A percentile compares a stretch with the other conserved stretches of the same genome.
Evolutionary conservation across 2,113 vertebrate genomes (phyloP).

Genomic region (Rallus limicola): DNA sequence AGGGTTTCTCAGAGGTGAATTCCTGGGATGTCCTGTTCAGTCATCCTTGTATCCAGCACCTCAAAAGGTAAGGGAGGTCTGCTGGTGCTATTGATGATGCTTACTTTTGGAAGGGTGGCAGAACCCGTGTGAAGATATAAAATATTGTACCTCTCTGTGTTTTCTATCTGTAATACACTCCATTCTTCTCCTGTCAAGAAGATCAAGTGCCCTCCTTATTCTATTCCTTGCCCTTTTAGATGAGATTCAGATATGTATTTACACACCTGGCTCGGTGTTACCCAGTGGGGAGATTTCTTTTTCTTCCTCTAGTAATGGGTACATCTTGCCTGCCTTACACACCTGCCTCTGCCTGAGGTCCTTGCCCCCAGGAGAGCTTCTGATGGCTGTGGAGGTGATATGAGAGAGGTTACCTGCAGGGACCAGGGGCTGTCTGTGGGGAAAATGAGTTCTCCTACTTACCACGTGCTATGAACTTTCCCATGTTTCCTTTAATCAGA

Average conservation of each 20-base stretch:
- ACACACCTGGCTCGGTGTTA: not conserved
- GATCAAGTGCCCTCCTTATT: not conserved
- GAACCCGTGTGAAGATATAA: not conserved
- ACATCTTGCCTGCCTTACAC: not conserved
- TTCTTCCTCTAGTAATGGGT: not conserved
- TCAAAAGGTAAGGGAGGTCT: not conserved
- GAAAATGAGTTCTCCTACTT: not conserved
- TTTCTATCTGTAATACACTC: not conserved
- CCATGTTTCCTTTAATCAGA: not conserved
- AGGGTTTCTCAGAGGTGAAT: not conserved
- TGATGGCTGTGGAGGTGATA: not conserved
- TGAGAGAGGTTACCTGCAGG: not conserved
- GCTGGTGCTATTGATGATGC: not conserved
- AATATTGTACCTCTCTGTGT: not conserved
- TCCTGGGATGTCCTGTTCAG: not conserved
- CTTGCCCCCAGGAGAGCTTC: not conserved
- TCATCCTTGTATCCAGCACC: not conserved
- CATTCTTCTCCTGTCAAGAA: not conserved
- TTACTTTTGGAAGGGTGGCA: not conserved
- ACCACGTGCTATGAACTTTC: not conserved
- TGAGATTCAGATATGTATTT: accelerated
- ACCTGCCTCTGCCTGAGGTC: not conserved
- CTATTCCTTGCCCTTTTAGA: not conserved
- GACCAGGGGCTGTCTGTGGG: not conserved
- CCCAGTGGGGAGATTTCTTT: not conserved